A percentile compares a stretch with the other conserved stretches of the same genome.
Conservation (phyloP, 1,140 invertebrate species). For the Leptestheria dahalacensis region DNA sequence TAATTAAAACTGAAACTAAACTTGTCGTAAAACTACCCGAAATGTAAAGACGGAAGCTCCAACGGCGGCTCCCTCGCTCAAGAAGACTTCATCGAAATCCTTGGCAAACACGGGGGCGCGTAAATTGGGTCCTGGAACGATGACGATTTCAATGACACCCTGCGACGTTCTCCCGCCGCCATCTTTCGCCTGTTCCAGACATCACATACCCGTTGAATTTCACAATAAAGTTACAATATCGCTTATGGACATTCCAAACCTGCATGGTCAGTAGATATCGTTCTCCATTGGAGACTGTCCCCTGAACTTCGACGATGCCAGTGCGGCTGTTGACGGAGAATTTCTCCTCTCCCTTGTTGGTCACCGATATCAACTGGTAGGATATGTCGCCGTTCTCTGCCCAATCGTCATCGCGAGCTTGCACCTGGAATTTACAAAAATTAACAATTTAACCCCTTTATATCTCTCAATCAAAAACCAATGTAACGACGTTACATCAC, state of each 20-base stretch:
- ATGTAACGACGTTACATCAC: too few relatives aligned
- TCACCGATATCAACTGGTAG: slow-evolving; percentile 75
- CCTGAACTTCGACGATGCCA: slow-evolving; percentile 46
- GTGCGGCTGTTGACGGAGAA: slow-evolving; percentile 67
- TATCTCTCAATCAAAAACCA: not conserved
- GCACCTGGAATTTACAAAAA: slow-evolving; percentile 35
- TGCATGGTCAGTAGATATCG: slow-evolving; percentile 76
- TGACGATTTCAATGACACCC: slow-evolving; percentile 65
- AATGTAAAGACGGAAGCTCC: slow-evolving; percentile 64
- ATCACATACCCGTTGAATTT: too few relatives aligned
- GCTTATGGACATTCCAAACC: slow-evolving; percentile 32
- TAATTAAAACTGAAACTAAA: not conserved
- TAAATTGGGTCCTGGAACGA: slow-evolving; percentile 68
- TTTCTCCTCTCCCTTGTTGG: slow-evolving; percentile 69
- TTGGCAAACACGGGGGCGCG: slow-evolving; percentile 64
- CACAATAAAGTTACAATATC: slow-evolving; percentile 1
- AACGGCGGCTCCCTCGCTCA: slow-evolving; percentile 71
- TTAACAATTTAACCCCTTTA: not conserved
- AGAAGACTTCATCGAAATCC: slow-evolving; percentile 62
- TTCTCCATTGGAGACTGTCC: slow-evolving; percentile 64
- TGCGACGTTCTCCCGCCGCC: slow-evolving; percentile 37
- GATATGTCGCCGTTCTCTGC: slow-evolving; percentile 63
- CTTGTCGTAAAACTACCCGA: slow-evolving; percentile 29
- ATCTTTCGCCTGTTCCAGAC: slow-evolving; percentile 33
- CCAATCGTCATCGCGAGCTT: slow-evolving; percentile 68